These are phyloP conservation scores for Drosophila ambigua DNA, from an alignment of 1,140 invertebrate genomes.

Conservation along the genomic window DNA sequence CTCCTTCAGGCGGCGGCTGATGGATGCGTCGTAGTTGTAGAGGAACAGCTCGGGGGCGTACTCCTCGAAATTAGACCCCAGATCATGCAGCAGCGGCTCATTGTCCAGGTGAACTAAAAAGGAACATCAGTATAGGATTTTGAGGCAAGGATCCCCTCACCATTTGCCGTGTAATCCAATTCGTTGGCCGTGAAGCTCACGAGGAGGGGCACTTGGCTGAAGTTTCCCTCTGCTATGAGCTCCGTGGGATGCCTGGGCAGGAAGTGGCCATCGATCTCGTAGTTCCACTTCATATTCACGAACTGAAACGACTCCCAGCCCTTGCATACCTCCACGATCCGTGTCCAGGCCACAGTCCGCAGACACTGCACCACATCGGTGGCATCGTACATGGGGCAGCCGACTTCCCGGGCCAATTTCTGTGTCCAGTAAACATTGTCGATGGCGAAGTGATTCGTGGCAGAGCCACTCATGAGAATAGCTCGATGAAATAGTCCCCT, in stretches of 20 bases:
- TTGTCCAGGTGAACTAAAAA: slow-evolving; percentile 52
- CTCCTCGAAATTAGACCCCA: slow-evolving; percentile 52
- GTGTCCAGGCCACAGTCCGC: slow-evolving; percentile 62
- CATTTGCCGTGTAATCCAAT: slow-evolving; percentile 86
- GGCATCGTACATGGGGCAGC: slow-evolving; percentile 59
- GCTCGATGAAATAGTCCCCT: slow-evolving; percentile 86
- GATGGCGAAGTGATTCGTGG: slow-evolving; percentile 84
- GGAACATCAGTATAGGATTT: background rate
- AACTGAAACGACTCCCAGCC: slow-evolving; percentile 66
- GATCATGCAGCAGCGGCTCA: slow-evolving; percentile 56
- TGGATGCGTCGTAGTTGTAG: slow-evolving; percentile 61
- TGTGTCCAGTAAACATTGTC: slow-evolving; percentile 69
- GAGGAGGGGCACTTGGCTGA: slow-evolving; percentile 87
- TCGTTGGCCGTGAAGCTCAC: slow-evolving; percentile 87
- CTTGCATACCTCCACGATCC: slow-evolving; percentile 50
- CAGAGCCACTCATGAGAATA: slow-evolving; percentile 88
- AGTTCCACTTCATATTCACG: slow-evolving; percentile 77
- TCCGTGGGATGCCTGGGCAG: slow-evolving; percentile 84
- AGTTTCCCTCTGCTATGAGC: slow-evolving; percentile 85
- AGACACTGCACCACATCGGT: slow-evolving; percentile 64
- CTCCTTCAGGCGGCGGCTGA: slow-evolving; percentile 25
- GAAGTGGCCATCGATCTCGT: slow-evolving; percentile 65
- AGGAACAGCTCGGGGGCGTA: slow-evolving; percentile 71
- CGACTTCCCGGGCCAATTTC: slow-evolving; percentile 56
- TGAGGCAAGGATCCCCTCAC: slow-evolving; percentile 28